Evolutionary conservation across 2,888 invertebrate genomes (phyloP).

Genomic region (Pseudanteris insignis): DNA sequence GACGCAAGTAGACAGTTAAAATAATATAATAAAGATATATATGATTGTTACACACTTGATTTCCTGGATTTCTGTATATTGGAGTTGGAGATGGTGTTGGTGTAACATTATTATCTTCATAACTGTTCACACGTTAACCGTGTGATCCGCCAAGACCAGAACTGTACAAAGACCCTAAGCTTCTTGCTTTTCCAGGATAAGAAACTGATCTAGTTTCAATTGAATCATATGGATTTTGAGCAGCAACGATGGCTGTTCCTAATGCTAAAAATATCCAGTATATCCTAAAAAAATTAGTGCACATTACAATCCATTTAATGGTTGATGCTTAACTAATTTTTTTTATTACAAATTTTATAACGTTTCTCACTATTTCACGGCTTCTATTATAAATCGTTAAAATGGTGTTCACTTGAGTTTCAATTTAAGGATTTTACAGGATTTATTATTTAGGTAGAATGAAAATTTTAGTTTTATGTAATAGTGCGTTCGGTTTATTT

Average conservation of each 20-base stretch:
- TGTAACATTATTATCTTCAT: slow-evolving; percentile 64
- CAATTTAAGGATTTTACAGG: too few species aligned
- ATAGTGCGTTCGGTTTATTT: too few species aligned
- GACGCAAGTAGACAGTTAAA: too few species aligned
- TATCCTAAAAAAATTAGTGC: slow-evolving; percentile 56
- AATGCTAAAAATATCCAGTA: slow-evolving; percentile 57
- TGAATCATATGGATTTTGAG: slow-evolving; percentile 57
- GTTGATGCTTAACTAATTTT: too few species aligned
- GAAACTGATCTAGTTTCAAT: slow-evolving; percentile 58
- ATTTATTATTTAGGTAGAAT: too few species aligned
- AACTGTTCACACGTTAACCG: slow-evolving; percentile 63
- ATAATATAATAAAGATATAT: too few species aligned
- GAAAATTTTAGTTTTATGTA: too few species aligned
- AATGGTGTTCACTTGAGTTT: too few species aligned
- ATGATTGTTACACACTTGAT: too few species aligned
- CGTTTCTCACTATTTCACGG: background rate
- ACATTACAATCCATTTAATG: too few species aligned
- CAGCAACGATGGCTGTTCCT: slow-evolving; percentile 54
- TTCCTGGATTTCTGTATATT: slow-evolving; percentile 54
- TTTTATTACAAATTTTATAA: background rate
- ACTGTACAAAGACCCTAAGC: slow-evolving; percentile 59
- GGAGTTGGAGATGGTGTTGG: slow-evolving; percentile 62
- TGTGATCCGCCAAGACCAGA: slow-evolving; percentile 53
- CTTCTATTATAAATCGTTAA: too few species aligned
- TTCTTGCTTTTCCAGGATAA: slow-evolving; percentile 56